Percentiles rank a stretch among this genome's conserved stretches.
Evolutionary conservation across 2,113 vertebrate species (phyloP).

Genomic region (Hypanus sabinus): DNA sequence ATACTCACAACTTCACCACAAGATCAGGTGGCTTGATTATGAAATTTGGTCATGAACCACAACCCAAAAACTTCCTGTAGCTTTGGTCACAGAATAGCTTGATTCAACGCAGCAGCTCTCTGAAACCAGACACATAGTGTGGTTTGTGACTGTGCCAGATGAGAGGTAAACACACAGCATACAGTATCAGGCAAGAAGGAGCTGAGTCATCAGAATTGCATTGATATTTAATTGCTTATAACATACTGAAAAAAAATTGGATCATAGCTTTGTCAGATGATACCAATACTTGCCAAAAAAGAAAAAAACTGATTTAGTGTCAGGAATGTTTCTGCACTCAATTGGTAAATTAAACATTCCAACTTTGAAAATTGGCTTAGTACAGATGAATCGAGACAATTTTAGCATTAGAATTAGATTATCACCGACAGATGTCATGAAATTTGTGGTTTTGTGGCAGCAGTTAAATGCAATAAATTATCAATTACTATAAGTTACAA

Average conservation of each 20-base stretch:
- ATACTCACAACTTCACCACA: neutral
- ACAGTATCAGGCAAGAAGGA: neutral
- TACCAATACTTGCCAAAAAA: neutral
- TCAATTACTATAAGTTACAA: too few species aligned
- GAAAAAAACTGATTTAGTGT: neutral
- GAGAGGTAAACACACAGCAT: neutral
- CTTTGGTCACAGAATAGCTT: constrained; percentile 11
- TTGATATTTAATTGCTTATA: constrained; percentile 3
- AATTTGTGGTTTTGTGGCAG: too few species aligned
- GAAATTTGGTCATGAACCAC: neutral
- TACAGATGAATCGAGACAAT: neutral
- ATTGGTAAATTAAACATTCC: neutral
- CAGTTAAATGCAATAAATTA: too few species aligned
- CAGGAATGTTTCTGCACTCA: neutral
- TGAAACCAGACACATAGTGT: neutral
- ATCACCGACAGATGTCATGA: too few species aligned
- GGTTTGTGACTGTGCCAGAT: constrained; percentile 15
- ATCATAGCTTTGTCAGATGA: neutral
- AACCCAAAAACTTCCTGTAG: constrained; percentile 2
- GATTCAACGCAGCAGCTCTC: neutral
- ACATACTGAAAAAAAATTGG: neutral
- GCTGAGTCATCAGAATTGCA: neutral
- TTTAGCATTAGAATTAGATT: too few species aligned
- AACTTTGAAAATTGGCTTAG: neutral
- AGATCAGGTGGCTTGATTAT: neutral